phyloP scores from a whole-genome alignment of 2,797 vertebrate genomes.

The Alcedo quadribrachys region DNA sequence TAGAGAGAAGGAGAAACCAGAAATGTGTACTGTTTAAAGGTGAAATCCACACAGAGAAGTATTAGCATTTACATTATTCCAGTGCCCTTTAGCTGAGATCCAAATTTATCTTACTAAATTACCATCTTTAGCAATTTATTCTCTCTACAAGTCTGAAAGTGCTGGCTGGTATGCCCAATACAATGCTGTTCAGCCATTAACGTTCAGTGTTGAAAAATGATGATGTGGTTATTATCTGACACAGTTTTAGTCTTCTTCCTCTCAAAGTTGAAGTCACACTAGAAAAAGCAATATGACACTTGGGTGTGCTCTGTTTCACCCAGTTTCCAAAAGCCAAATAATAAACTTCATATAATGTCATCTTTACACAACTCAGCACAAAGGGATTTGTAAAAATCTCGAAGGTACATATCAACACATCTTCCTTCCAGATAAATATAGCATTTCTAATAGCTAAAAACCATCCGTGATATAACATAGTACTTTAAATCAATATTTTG shows the following conservation, averaged over 20 bases:
- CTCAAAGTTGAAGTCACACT: neutral
- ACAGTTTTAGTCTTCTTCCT: neutral
- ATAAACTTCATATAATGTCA: neutral
- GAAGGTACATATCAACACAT: neutral
- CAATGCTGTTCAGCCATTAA: neutral
- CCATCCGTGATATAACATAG: too few relatives aligned
- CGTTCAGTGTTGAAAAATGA: neutral
- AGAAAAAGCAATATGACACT: neutral
- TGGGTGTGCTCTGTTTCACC: neutral
- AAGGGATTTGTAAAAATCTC: neutral
- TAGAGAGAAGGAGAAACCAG: neutral
- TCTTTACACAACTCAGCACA: neutral
- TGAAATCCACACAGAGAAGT: constrained; percentile 4
- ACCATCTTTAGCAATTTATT: neutral
- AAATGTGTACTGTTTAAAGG: constrained; percentile 18
- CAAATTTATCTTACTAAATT: constrained; percentile 17
- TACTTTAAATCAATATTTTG: neutral
- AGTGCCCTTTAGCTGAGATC: constrained; percentile 9
- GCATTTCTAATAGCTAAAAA: neutral
- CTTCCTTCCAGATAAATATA: neutral
- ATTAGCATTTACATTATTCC: constrained; percentile 15
- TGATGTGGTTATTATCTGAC: neutral
- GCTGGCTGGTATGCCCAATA: neutral
- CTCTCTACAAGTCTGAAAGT: neutral
- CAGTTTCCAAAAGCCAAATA: neutral